Evolutionary conservation across 2,888 invertebrate species (phyloP).

Genomic region (Folsomia candida): DNA sequence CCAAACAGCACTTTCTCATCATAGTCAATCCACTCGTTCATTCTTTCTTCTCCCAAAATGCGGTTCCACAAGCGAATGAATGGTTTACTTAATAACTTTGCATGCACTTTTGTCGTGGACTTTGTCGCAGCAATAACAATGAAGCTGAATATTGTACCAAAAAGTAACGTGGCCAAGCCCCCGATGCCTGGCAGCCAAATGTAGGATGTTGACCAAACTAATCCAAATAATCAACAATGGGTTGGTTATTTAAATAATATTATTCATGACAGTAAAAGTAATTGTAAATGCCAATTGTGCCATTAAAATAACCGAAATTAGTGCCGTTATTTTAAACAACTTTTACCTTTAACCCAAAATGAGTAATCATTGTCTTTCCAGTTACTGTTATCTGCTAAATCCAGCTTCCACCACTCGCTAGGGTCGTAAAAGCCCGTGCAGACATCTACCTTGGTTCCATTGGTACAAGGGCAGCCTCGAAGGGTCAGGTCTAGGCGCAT

Average conservation of each 20-base stretch:
- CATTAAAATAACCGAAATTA: too few relatives aligned
- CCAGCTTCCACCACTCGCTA: neutral
- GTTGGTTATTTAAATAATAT: too few relatives aligned
- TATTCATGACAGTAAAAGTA: too few relatives aligned
- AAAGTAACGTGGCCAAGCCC: constrained; percentile 25
- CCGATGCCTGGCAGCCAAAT: constrained; percentile 33
- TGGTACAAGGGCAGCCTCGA: constrained; percentile 14
- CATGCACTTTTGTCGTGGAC: constrained; percentile 27
- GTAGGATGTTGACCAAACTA: constrained; percentile 30
- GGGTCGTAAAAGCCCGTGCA: constrained; percentile 8
- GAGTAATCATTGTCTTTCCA: constrained; percentile 33
- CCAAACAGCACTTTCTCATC: constrained; percentile 24
- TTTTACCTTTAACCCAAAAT: neutral
- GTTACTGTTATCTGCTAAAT: constrained; percentile 5
- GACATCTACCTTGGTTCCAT: constrained; percentile 1
- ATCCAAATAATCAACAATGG: neutral
- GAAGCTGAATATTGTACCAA: constrained; percentile 31
- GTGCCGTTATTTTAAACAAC: too few relatives aligned
- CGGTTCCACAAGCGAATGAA: constrained; percentile 35
- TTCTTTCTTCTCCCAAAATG: constrained; percentile 35
- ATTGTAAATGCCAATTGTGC: too few relatives aligned
- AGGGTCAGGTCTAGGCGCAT: constrained; percentile 15
- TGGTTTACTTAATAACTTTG: constrained; percentile 29
- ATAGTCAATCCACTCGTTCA: constrained; percentile 38
- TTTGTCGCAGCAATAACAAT: constrained; percentile 20